Conservation (phyloP, 2,113 vertebrate genomes). For the Mesitornis unicolor region DNA sequence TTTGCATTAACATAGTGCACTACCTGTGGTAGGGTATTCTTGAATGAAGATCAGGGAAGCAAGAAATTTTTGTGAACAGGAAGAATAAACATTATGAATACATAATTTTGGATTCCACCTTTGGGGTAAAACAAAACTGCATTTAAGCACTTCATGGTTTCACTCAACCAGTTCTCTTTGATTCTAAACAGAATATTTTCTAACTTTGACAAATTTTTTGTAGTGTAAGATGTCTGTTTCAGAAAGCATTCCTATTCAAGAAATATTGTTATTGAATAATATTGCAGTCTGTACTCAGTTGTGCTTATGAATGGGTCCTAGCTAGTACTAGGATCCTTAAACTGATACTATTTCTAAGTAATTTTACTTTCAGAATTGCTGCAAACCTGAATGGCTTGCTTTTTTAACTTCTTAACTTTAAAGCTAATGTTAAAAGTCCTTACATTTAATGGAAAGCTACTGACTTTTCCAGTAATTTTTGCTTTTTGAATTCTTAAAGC, state of each 20-base stretch:
- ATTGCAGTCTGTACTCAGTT: neutral
- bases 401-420: neutral
- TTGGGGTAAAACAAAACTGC: neutral
- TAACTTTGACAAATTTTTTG: neutral
- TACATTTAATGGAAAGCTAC: neutral
- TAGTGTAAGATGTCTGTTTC: neutral
- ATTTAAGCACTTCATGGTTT: neutral
- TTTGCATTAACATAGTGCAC: neutral
- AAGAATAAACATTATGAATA: neutral
- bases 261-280: neutral
- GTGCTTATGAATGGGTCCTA: neutral
- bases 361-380: neutral
- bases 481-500: neutral
- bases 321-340: neutral
- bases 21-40: fast-evolving
- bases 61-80: neutral
- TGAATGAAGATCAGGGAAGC: neutral
- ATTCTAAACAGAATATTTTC: neutral
- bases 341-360: neutral
- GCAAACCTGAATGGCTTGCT: neutral
- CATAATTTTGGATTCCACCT: neutral
- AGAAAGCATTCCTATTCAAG: neutral
- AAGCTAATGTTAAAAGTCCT: fast-evolving
- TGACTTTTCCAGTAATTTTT: neutral
- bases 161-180: neutral